These are phyloP conservation scores for Drosophila hydei DNA, from an alignment of 1,140 invertebrate genomes.

Conservation along the genomic window DNA sequence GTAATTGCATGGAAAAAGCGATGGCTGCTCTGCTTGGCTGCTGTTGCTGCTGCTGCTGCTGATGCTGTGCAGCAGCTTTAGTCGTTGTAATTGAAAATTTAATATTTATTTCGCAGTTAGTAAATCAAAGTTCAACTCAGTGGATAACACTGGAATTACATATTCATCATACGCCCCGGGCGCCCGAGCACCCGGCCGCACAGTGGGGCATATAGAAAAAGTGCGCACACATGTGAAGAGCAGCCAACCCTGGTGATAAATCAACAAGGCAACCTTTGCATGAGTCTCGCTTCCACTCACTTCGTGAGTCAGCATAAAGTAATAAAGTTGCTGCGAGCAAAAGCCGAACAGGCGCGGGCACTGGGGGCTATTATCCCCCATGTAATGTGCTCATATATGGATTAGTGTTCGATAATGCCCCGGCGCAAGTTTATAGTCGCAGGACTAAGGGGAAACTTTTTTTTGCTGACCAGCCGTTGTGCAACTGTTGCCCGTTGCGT, in stretches of 20 bases:
- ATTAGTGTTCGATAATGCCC: slow-evolving; percentile 74
- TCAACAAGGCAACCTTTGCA: slow-evolving; percentile 80
- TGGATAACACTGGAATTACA: slow-evolving; percentile 75
- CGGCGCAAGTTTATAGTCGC: slow-evolving; percentile 16
- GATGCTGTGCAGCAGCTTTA: slow-evolving; percentile 15
- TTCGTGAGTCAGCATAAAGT: slow-evolving; percentile 75
- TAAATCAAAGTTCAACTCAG: slow-evolving; percentile 78
- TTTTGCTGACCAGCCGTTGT: slow-evolving; percentile 19
- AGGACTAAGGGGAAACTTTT: slow-evolving; percentile 7
- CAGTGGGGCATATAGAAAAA: slow-evolving; percentile 29
- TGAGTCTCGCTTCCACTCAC: slow-evolving; percentile 62
- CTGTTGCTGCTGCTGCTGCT: background rate
- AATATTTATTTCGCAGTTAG: slow-evolving; percentile 82
- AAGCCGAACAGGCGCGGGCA: background rate
- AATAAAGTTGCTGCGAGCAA: slow-evolving; percentile 59
- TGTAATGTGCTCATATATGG: slow-evolving; percentile 68
- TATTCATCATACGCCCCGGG: slow-evolving; percentile 76
- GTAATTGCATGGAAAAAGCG: slow-evolving; percentile 80
- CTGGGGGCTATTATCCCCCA: slow-evolving; percentile 47
- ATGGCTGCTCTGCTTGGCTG: slow-evolving; percentile 34
- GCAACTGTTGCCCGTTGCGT: slow-evolving; percentile 44
- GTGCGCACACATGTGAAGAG: slow-evolving; percentile 53
- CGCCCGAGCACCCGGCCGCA: slow-evolving; percentile 47
- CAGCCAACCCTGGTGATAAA: slow-evolving; percentile 56
- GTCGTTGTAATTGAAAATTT: slow-evolving; percentile 75